These are phyloP conservation scores for Drosophila setosimentum DNA, from an alignment of 2,888 invertebrate genomes.

Conservation along the genomic window DNA sequence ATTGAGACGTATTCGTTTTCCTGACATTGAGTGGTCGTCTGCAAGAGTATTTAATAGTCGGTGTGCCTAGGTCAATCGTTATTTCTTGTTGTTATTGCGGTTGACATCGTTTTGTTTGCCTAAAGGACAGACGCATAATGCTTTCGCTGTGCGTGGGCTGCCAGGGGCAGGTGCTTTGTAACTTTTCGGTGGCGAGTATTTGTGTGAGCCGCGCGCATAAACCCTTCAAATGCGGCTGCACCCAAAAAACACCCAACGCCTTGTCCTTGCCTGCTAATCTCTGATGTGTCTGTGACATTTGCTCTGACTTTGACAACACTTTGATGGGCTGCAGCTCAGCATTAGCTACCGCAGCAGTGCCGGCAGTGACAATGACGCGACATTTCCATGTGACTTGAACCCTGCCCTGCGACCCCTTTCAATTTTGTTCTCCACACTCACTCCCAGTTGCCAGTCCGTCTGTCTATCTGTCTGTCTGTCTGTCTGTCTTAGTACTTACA, in stretches of 20 bases:
- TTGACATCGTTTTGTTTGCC: constrained; percentile 81
- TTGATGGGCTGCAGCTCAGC: constrained; percentile 78
- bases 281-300: constrained; percentile 84
- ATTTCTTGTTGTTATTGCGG: constrained; percentile 66
- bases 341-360: constrained; percentile 10
- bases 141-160: constrained; percentile 27
- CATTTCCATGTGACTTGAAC: constrained; percentile 43
- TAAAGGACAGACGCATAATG: constrained; percentile 58
- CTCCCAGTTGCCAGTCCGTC: not conserved
- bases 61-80: not conserved
- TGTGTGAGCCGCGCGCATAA: constrained; percentile 79
- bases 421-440: constrained; percentile 16
- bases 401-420: constrained; percentile 27
- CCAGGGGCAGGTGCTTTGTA: constrained; percentile 44
- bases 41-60: not conserved
- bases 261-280: constrained; percentile 80
- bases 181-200: constrained; percentile 52
- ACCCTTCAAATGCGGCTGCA: constrained; percentile 73
- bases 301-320: constrained; percentile 85
- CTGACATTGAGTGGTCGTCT: too few relatives aligned
- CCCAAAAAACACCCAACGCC: constrained; percentile 28
- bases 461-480: not conserved
- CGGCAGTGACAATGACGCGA: constrained; percentile 65
- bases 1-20: not conserved
- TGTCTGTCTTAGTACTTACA: not conserved